Base-by-base conservation (phyloP, 2,113 vertebrate genomes). In the Lasiurus borealis region DNA sequence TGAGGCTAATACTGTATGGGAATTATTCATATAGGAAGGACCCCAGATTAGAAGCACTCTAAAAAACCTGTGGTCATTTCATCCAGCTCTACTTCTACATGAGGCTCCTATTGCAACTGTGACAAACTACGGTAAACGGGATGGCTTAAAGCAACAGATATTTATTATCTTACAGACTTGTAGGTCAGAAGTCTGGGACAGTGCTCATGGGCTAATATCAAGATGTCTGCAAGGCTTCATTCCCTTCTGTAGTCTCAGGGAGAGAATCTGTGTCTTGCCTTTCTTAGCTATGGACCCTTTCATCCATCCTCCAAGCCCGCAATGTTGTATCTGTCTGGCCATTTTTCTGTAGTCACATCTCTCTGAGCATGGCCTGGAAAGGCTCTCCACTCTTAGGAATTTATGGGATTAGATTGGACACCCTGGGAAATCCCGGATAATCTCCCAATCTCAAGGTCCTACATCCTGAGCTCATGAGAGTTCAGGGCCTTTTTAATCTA, bases 21-120 rank as follows among this genome's bases (percentile, higher is more conserved):
- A 93, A 87, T 87, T 81, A 84, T 75, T 95, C 75, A 44, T 21
- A 25, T 5, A 18, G 25, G 8, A 88, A n/a, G n/a, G n/a, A 73
- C 90, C 48, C 27, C 36, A 69, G 44, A 31, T 8, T 21, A 14
- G 34, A 81, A 15, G 2, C 9, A 11, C 2, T 40, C 82, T 75
- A 31, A 54, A 73, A 85, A 21, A 86, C 31, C 46, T 66, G 18
- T 1, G 13, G 10, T 52, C 46, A 31, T 59, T 72, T 44, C 34
- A 19, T 73, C 4, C 31, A 52, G 5, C 52, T 85, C 72, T 73
- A 27, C 21, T 40, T 8, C 23, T 75, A 23, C 9, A 15, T 69
- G 34, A 21, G 19, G 44, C n/a, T 92, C 15, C 31, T 52, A 4
- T 46, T 44, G 52, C 46, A 85, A n/a, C 73, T 48, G 3, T 50